phyloP scores from a whole-genome alignment of 2,888 invertebrate species.

The Apantesis nais region DNA sequence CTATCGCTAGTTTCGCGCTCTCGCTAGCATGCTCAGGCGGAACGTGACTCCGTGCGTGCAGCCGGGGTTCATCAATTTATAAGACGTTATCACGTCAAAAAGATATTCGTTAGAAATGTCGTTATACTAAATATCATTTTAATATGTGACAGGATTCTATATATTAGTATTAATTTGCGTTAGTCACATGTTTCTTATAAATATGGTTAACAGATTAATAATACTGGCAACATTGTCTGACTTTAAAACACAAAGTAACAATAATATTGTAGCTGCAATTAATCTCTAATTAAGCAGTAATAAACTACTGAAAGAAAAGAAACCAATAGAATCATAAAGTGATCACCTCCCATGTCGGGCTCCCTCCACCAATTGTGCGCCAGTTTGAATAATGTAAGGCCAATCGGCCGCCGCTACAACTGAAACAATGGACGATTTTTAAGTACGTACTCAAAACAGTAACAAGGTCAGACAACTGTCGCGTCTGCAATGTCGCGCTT shows the following conservation, averaged over 20 bases:
- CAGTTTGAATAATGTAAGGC: slow-evolving; percentile 49
- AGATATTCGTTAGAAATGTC: neutral
- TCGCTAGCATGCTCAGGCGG: too few species aligned
- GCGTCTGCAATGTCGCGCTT: slow-evolving; percentile 21
- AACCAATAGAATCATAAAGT: neutral
- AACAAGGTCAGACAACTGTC: slow-evolving; percentile 25
- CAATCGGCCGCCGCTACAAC: slow-evolving; percentile 44
- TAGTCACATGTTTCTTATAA: neutral
- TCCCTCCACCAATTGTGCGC: slow-evolving; percentile 69
- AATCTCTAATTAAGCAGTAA: neutral
- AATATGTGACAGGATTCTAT: neutral
- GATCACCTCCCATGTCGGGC: slow-evolving; percentile 68
- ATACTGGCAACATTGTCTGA: neutral
- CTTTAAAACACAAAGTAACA: neutral
- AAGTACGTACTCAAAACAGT: slow-evolving; percentile 7
- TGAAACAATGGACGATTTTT: slow-evolving; percentile 28
- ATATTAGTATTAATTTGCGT: neutral
- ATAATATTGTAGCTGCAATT: neutral
- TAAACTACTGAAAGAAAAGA: neutral
- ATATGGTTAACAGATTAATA: neutral
- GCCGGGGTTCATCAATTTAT: too few species aligned
- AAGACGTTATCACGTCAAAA: too few species aligned
- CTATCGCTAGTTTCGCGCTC: too few species aligned
- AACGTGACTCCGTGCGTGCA: too few species aligned
- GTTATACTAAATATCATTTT: neutral